A percentile compares a stretch with the other conserved stretches of the same genome.
phyloP scores from a whole-genome alignment of 2,797 vertebrate species.

The Hippopotamyrus pictus region DNA sequence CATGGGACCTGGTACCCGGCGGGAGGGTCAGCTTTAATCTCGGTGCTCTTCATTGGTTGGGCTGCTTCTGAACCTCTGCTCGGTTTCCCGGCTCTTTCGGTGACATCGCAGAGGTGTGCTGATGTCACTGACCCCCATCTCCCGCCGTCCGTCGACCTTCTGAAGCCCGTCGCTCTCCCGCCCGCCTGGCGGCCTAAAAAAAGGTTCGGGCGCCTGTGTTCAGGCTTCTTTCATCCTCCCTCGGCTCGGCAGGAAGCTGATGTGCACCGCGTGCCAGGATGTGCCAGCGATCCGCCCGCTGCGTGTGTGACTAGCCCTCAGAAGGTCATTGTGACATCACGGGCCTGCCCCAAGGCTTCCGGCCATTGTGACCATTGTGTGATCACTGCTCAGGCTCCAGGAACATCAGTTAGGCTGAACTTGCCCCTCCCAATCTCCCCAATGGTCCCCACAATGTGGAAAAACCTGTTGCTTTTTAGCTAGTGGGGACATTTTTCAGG shows the following conservation, averaged over 20 bases:
- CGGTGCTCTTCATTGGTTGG: not conserved
- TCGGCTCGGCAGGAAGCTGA: not conserved
- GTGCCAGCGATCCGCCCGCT: not conserved
- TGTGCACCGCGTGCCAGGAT: slow-evolving; percentile 10
- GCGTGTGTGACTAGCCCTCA: not conserved
- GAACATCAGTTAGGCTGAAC: not conserved
- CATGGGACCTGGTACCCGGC: not conserved
- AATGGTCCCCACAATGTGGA: not conserved
- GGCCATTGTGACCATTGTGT: not conserved
- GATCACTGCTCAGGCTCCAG: not conserved
- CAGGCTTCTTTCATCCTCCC: slow-evolving; percentile 7
- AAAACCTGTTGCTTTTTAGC: not conserved
- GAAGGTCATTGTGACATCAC: not conserved
- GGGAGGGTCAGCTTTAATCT: not conserved
- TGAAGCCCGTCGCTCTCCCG: not conserved
- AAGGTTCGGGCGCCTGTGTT: slow-evolving; percentile 14
- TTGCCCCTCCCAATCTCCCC: not conserved
- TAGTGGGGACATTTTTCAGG: not conserved
- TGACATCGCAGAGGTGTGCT: not conserved
- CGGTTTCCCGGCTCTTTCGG: not conserved
- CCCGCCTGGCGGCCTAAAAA: not conserved
- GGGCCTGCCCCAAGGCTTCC: not conserved
- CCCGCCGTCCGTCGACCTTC: not conserved
- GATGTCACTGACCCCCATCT: not conserved
- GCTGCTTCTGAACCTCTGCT: not conserved